phyloP scores from a whole-genome alignment of 1,140 invertebrate species.

The Cyrtorhinus lividipennis region DNA sequence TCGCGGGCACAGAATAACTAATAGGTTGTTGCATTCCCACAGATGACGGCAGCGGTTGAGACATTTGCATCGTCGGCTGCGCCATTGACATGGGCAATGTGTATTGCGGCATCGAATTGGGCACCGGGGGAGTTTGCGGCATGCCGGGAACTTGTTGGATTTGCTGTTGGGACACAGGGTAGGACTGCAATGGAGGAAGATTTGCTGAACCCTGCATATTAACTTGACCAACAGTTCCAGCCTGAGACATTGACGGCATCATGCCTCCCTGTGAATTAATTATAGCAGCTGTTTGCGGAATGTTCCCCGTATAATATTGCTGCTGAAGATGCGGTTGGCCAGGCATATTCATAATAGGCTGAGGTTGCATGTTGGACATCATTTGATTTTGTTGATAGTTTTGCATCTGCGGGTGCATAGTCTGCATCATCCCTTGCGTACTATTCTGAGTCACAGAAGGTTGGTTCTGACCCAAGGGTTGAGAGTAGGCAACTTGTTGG shows the following conservation, averaged over 20 bases:
- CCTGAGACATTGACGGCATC: slow-evolving; percentile 9
- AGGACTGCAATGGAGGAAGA: slow-evolving; percentile 16
- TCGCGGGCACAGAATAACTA: slow-evolving; percentile 15
- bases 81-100: slow-evolving; percentile 10
- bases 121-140: slow-evolving; percentile 19
- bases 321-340: slow-evolving; percentile 33
- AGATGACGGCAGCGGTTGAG: slow-evolving; percentile 32
- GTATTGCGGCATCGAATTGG: slow-evolving; percentile 6
- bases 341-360: slow-evolving; percentile 30
- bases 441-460: slow-evolving; percentile 12
- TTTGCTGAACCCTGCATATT: slow-evolving; percentile 5
- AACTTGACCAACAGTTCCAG: slow-evolving; percentile 10
- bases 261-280: slow-evolving; percentile 16
- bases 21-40: slow-evolving; percentile 34
- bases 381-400: slow-evolving; percentile 16
- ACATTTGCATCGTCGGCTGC: slow-evolving; percentile 14
- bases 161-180: slow-evolving; percentile 9
- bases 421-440: slow-evolving; percentile 16
- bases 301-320: slow-evolving; percentile 22
- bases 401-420: slow-evolving; percentile 19
- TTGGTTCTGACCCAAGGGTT: slow-evolving; percentile 16
- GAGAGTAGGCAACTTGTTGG: slow-evolving; percentile 16
- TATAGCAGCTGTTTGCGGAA: background rate
- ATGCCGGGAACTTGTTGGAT: slow-evolving; percentile 11
- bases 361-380: slow-evolving; percentile 18